A percentile compares a stretch with the other conserved stretches of the same genome.
Conservation (phyloP, 2,797 vertebrate genomes). For the Psittacula derbiana region DNA sequence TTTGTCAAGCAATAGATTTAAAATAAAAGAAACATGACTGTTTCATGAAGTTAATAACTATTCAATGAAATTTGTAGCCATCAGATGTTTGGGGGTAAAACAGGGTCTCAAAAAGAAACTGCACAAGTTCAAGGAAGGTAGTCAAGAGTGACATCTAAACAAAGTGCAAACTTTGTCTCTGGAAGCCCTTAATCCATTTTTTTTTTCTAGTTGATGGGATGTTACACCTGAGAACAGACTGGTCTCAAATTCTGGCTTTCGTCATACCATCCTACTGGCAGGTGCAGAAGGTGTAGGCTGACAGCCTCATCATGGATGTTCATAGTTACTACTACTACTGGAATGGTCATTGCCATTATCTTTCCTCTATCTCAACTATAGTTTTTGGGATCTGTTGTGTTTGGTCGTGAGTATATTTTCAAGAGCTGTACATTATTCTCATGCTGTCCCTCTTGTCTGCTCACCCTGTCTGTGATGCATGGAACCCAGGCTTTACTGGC, state of each 20-base stretch:
- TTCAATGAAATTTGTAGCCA: background rate
- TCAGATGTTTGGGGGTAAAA: background rate
- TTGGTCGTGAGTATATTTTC: background rate
- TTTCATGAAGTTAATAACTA: background rate
- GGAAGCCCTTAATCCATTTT: background rate
- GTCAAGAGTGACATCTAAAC: background rate
- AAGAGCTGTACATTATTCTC: background rate
- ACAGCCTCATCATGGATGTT: background rate
- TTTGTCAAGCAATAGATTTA: background rate
- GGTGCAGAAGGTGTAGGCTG: background rate
- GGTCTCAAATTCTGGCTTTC: background rate
- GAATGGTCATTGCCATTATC: background rate
- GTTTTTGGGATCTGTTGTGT: fast-evolving
- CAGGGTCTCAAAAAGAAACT: background rate
- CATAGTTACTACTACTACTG: background rate
- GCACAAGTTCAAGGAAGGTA: background rate
- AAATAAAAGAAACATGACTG: background rate
- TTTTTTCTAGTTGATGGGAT: background rate
- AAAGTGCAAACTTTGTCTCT: background rate
- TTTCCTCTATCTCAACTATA: background rate
- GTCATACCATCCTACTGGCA: background rate
- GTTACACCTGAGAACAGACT: background rate
- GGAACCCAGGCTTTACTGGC: background rate
- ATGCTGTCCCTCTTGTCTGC: background rate
- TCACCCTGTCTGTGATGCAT: background rate